A percentile compares a stretch with the other conserved stretches of the same genome.
Conservation (phyloP, 2,888 invertebrate species). For the Andrena minutula region DNA sequence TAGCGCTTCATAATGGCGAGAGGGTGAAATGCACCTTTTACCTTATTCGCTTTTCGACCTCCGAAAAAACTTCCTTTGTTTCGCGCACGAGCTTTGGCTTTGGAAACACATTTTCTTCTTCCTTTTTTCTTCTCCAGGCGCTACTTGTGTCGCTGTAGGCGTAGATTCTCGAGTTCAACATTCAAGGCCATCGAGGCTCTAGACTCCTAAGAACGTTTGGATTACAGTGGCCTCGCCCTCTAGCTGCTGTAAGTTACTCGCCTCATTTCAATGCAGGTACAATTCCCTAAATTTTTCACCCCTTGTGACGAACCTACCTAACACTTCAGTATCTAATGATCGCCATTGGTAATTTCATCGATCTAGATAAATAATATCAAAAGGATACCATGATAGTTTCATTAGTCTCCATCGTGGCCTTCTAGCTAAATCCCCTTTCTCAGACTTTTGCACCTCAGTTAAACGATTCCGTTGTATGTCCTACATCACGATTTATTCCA, state of each 20-base stretch:
- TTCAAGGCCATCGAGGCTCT: conserved; percentile 44
- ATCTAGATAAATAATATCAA: conserved; percentile 16
- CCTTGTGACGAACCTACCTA: conserved; percentile 16
- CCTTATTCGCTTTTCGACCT: conserved; percentile 38
- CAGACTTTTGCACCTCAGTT: background rate
- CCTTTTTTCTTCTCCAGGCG: conserved; percentile 15
- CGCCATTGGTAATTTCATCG: conserved; percentile 1
- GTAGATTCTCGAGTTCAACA: conserved; percentile 52
- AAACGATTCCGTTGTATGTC: background rate
- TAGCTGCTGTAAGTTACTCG: conserved; percentile 83
- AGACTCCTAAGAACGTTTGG: conserved; percentile 84
- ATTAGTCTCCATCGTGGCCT: background rate
- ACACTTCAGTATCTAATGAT: conserved; percentile 12
- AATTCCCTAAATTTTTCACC: conserved; percentile 55
- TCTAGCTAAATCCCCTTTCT: background rate
- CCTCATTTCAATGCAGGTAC: conserved; percentile 80
- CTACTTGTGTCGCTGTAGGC: conserved; percentile 57
- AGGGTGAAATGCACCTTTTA: conserved; percentile 30
- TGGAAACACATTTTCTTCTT: conserved; percentile 48
- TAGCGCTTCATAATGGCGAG: conserved; percentile 27
- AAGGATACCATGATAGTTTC: too few species aligned
- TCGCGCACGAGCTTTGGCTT: conserved; percentile 16
- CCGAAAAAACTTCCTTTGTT: conserved; percentile 45
- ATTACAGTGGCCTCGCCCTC: conserved; percentile 29
- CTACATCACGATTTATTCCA: background rate